These are phyloP conservation scores for Meganola albula DNA, from an alignment of 2,888 invertebrate genomes.

Conservation along the genomic window DNA sequence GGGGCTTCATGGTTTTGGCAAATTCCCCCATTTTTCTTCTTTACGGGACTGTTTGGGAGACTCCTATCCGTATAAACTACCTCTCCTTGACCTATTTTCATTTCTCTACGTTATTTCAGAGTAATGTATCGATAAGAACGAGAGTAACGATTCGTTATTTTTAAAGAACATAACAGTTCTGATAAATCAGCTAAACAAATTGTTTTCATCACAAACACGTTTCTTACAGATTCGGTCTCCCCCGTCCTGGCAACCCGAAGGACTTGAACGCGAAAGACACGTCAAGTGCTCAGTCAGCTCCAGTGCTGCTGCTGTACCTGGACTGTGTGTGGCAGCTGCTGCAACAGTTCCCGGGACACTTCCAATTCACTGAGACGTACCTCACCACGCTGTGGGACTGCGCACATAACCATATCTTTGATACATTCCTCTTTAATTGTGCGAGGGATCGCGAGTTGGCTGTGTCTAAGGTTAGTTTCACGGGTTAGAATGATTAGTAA, in stretches of 20 bases:
- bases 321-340: conserved; percentile 96
- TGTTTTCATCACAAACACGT: too few relatives aligned
- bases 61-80: too few relatives aligned
- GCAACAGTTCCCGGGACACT: conserved; percentile 91
- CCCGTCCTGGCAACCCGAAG: conserved; percentile 77
- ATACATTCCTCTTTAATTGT: conserved; percentile 95
- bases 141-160: too few relatives aligned
- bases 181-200: too few relatives aligned
- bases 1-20: too few relatives aligned
- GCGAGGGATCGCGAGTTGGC: conserved; percentile 86
- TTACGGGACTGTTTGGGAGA: too few relatives aligned
- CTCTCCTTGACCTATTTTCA: too few relatives aligned
- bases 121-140: too few relatives aligned
- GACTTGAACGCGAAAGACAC: conserved; percentile 45
- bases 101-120: too few relatives aligned
- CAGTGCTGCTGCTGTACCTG: conserved; percentile 92
- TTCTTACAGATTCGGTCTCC: conserved; percentile 80
- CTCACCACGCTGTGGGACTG: conserved; percentile 95
- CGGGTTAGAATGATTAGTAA: too few relatives aligned
- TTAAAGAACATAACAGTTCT: too few relatives aligned
- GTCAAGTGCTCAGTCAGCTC: conserved; percentile 77
- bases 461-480: conserved; percentile 75
- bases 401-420: conserved; percentile 91
- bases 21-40: too few relatives aligned
- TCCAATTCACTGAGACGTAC: conserved; percentile 95